Evolutionary conservation across 2,113 vertebrate species (phyloP).

Genomic region (Cepphus grylle): DNA sequence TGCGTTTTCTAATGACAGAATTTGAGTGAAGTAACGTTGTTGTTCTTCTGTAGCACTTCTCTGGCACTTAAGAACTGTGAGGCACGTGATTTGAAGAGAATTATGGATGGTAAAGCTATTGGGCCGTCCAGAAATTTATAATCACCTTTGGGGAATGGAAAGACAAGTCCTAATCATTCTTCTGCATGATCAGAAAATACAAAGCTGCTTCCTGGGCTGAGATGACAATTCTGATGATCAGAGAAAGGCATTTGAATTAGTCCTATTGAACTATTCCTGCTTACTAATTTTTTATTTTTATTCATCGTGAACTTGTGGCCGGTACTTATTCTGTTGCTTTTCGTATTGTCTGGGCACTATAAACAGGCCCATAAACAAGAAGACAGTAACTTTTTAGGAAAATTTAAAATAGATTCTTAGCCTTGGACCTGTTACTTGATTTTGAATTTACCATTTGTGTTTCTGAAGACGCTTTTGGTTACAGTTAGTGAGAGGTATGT

Average conservation of each 20-base stretch:
- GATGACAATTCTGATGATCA: not conserved
- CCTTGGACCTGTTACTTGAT: not conserved
- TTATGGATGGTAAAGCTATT: not conserved
- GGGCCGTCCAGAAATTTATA: not conserved
- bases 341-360: not conserved
- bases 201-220: not conserved
- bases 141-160: not conserved
- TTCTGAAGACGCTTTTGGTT: not conserved
- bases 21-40: not conserved
- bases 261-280: not conserved
- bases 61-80: not conserved
- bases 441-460: not conserved
- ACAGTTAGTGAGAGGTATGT: not conserved
- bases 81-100: not conserved
- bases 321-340: not conserved
- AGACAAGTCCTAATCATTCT: not conserved
- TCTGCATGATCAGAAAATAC: not conserved
- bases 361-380: not conserved
- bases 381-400: not conserved
- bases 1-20: not conserved
- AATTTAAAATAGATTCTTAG: not conserved
- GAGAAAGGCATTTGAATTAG: not conserved
- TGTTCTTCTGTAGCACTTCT: not conserved
- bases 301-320: not conserved
- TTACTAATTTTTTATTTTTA: not conserved